phyloP scores from a whole-genome alignment of 92 coral and sea anemone genomes.

The Palythoa grandis region DNA sequence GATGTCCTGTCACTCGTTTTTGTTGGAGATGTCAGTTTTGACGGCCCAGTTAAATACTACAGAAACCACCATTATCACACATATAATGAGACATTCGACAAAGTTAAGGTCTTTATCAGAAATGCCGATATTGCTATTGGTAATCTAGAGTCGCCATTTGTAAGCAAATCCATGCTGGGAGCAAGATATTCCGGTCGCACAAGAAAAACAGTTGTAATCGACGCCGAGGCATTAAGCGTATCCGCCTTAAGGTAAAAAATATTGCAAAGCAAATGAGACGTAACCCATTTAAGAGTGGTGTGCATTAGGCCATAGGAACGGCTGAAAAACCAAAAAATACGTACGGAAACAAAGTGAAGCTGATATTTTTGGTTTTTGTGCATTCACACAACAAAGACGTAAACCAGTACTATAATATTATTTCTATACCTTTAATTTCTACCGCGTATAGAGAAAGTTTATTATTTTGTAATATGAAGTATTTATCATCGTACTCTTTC shows the following conservation, averaged over 20 bases:
- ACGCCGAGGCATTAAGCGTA: conserved; percentile 13
- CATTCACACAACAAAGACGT: too few relatives aligned
- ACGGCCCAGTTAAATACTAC: conserved; percentile 23
- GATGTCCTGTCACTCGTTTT: conserved; percentile 19
- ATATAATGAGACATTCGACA: conserved; percentile 14
- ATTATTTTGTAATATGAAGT: too few relatives aligned
- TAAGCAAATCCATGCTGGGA: conserved; percentile 3
- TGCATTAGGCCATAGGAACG: too few relatives aligned
- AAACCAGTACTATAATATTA: too few relatives aligned
- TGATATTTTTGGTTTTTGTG: too few relatives aligned
- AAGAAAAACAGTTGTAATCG: conserved; percentile 11
- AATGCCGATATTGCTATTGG: conserved; percentile 21
- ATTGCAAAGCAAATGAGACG: not conserved
- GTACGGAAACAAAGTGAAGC: too few relatives aligned
- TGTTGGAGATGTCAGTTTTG: conserved; percentile 35
- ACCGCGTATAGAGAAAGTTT: too few relatives aligned
- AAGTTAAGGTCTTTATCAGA: not conserved
- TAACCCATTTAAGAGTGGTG: too few relatives aligned
- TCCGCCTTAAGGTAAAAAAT: conserved; percentile 14
- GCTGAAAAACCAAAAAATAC: too few relatives aligned
- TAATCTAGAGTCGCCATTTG: conserved; percentile 31
- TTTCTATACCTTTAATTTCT: too few relatives aligned
- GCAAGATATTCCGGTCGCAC: conserved; percentile 3
- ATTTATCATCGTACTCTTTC: too few relatives aligned
- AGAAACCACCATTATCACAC: not conserved